Evolutionary conservation across 2,888 invertebrate species (phyloP), one percentile per base, ranked within the genome.

Genomic region (Phania funesta): DNA sequence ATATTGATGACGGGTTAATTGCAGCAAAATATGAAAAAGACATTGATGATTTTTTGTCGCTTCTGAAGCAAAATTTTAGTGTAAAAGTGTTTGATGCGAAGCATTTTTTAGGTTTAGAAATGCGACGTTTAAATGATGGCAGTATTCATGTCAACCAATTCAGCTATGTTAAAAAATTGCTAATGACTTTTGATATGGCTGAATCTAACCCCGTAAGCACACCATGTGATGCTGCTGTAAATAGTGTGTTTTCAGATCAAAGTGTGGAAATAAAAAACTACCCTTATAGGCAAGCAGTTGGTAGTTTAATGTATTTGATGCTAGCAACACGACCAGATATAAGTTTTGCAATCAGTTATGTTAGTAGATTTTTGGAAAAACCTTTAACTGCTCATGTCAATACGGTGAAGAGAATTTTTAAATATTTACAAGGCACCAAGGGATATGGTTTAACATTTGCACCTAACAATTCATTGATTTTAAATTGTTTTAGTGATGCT

Each of bases 1-100:
- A 86, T 83, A 85, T 87, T 32, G 87, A 18, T 20, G 62, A 64
- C 62, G 46, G 62, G n/a, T 64, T 64, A 29, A 48, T 64, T 48
- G 48, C 64, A 29, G 79, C 84, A 44, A 77, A 68, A 18, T 29
- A 80, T 65, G 67, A 85, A 24, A 24, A 73, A 20, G 77, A 68
- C 2, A 44, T 67, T 54, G 52, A 67, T 29, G 67, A 41, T 0
- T 67, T 52, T 67, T 54, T 67, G 44, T 41, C 18, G 18, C 54
- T 41, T 41, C 52, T 76, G 13, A 56, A 68, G 35, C 58, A 68
- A 20, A 46, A 77, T 11, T 83, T 84, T 56, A 74, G 41, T 32
- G 56, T 84, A 11, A 84, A 83, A 46, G 46, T 70, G 20, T 70
- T 70, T 58, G 48, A 70, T 29, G 56, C 68, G 5, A 70, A 56